Conservation (phyloP, 1,140 invertebrate genomes). For the Philotrypesis tridentata region DNA sequence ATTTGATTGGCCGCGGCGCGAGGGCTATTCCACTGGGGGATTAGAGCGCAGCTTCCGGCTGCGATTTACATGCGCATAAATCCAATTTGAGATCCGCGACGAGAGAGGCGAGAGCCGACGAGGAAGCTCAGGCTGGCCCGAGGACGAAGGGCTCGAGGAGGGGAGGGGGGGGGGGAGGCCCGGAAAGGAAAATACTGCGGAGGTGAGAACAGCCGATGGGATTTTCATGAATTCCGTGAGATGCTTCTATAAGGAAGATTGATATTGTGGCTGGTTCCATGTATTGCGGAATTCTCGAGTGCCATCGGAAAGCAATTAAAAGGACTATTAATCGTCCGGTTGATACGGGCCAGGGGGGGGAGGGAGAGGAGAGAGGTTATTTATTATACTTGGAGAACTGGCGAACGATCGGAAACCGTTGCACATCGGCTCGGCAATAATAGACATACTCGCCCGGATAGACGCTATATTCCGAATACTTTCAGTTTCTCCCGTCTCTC, state of each 20-base stretch:
- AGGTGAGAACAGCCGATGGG: not conserved
- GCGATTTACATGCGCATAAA: slow-evolving; percentile 39
- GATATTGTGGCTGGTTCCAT: not conserved
- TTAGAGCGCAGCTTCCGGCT: slow-evolving; percentile 20
- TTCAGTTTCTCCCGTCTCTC: not conserved
- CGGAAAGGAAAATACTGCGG: not conserved
- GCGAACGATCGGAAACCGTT: not conserved
- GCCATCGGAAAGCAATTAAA: not conserved
- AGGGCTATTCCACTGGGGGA: not conserved
- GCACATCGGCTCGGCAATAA: not conserved
- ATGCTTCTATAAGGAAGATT: not conserved
- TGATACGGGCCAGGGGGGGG: too few species aligned
- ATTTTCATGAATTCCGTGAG: not conserved
- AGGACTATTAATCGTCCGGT: not conserved
- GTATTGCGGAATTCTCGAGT: not conserved
- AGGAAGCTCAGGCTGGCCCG: not conserved
- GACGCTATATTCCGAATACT: not conserved
- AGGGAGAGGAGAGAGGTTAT: not conserved
- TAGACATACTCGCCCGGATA: not conserved
- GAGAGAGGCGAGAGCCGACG: not conserved
- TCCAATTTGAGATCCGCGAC: slow-evolving; percentile 20
- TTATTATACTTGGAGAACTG: not conserved
- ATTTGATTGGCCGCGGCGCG: not conserved
- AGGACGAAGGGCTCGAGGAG: not conserved
- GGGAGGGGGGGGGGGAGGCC: not conserved